Conservation (phyloP, 2,113 vertebrate species). For the Oreochromis aureus region DNA sequence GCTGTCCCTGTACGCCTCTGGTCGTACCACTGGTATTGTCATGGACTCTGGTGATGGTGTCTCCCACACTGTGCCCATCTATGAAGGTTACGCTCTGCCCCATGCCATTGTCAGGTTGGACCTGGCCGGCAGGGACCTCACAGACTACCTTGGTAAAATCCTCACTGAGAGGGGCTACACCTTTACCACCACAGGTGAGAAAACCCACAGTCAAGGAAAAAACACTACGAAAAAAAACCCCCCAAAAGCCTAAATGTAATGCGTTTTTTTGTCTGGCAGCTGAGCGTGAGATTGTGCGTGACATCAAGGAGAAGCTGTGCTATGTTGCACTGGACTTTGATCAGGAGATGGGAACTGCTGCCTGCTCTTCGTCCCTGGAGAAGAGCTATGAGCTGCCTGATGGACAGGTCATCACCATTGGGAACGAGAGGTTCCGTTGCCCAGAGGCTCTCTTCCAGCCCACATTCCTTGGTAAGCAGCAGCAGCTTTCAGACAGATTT, state of each 20-base stretch:
- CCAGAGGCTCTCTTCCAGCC: conserved; percentile 96
- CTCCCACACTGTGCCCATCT: conserved; percentile 99
- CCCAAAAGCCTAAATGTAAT: too few relatives aligned
- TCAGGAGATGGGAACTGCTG: conserved; percentile 95
- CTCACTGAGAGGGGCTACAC: conserved; percentile 94
- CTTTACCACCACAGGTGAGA: conserved; percentile 88
- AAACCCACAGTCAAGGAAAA: too few relatives aligned
- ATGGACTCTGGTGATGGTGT: conserved; percentile 99
- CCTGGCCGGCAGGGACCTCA: conserved; percentile 96
- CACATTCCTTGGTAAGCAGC: conserved; percentile 84
- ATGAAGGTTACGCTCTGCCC: conserved; percentile 94
- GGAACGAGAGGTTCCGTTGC: conserved; percentile 95
- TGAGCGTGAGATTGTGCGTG: conserved; percentile 11
- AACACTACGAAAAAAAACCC: too few relatives aligned
- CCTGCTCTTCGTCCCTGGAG: conserved; percentile 91
- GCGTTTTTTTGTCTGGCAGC: too few relatives aligned
- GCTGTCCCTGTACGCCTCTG: conserved; percentile 98
- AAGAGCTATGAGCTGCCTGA: conserved; percentile 97
- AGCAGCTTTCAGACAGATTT: fast-evolving
- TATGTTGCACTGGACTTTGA: conserved; percentile 95
- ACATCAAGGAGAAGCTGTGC: conserved; percentile 98
- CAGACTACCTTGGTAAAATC: conserved; percentile 99
- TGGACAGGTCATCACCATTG: conserved; percentile 95
- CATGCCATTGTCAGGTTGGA: conserved; percentile 97
- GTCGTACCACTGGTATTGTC: conserved; percentile 98